phyloP scores from a whole-genome alignment of 2,888 invertebrate genomes.

The Alloplasta piceator region DNA sequence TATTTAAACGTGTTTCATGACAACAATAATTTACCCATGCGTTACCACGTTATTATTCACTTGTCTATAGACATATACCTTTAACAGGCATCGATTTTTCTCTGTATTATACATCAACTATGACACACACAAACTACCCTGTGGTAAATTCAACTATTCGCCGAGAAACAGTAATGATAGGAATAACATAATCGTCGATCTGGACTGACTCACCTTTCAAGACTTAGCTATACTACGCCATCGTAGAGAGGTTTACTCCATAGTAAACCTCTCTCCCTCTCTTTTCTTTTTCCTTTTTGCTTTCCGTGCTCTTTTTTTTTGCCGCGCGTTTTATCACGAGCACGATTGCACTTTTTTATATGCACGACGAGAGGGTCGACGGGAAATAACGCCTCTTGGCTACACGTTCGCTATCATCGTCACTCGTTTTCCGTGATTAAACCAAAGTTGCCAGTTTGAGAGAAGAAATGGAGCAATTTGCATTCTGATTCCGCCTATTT shows the following conservation, averaged over 20 bases:
- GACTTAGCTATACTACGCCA: constrained; percentile 30
- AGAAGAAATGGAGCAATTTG: constrained; percentile 57
- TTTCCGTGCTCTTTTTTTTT: background rate
- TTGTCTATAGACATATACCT: background rate
- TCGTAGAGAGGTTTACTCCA: too few species aligned
- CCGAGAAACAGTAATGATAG: constrained; percentile 41
- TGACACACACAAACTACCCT: constrained; percentile 45
- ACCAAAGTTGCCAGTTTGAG: constrained; percentile 39
- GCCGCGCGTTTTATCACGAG: background rate
- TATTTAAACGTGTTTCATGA: background rate
- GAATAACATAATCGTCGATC: constrained; percentile 46
- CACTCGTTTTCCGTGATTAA: constrained; percentile 55
- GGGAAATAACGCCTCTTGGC: background rate
- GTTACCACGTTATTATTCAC: constrained; percentile 30
- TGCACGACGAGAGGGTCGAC: background rate
- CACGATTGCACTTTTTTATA: background rate
- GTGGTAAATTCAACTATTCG: constrained; percentile 52
- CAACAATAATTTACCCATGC: too few species aligned
- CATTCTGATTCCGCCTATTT: constrained; percentile 44
- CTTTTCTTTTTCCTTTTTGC: too few species aligned
- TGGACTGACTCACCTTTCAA: constrained; percentile 46
- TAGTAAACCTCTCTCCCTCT: too few species aligned
- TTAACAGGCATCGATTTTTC: constrained; percentile 44
- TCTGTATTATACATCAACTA: constrained; percentile 20
- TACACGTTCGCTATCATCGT: constrained; percentile 51